Base-by-base conservation (phyloP, 1,140 invertebrate species). In the Aphis gossypii region DNA sequence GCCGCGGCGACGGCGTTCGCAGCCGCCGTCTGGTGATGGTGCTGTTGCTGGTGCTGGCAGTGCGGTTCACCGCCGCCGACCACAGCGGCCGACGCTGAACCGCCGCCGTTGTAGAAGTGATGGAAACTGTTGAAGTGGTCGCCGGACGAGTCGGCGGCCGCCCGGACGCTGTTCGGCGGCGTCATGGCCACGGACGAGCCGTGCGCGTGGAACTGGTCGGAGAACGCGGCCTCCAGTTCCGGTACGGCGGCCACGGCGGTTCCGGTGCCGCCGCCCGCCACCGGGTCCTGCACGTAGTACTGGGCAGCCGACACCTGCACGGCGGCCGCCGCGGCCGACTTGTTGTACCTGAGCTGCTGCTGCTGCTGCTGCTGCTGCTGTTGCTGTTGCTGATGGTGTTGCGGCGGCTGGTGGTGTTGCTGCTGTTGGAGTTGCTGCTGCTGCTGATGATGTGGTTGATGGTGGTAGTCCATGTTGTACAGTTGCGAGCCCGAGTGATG, bases 41-140 rank as follows among this genome's bases (percentile, higher is more conserved):
- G 97, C 95, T 95, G 96, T n/a, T 87, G 84, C 35, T 46, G 84
- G 14, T 87, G 60, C 14, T 76, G 87, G 25, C 94, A 94, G 96
- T 9, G 95, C 94, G 48, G 48, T 4, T 56, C 88, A n/a, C 35
- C 35, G 35, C 35, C 35, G 35, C 35, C 35, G 46, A 88, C 87
- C 46, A 48, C 46, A 20, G 87, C 44, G 1, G 86, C 44, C 30
- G 86, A 41, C 21, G 41, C 1, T 11, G 38, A 23, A 2, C 44
- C 76, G 76, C 92, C 76, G 48, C 92, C 82, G 92, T 93, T 95
- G 95, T 97, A 97, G 95, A 97, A 97, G 94, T 97, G 97, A 93
- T 97, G 97, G 94, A 96, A 97, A 44, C 96, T 96, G 94, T 96
- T 96, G 95, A 97, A 97, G 44, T 96, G 96, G 48, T 97, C 97